Base-by-base conservation (phyloP, 1,140 invertebrate species). In the Lamellibrachia luymesi region DNA sequence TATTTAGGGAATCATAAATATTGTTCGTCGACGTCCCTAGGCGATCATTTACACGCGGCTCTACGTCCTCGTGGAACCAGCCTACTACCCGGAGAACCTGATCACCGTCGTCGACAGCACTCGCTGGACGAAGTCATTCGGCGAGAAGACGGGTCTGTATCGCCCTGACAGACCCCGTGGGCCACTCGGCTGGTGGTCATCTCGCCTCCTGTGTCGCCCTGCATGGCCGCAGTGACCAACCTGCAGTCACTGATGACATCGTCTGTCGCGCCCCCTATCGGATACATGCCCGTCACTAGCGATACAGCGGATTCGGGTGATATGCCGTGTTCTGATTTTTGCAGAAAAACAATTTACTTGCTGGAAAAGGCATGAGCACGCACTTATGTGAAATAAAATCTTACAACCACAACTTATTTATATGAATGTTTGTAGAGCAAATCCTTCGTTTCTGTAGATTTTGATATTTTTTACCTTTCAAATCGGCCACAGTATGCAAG, bases 121-220 rank as follows among this genome's bases (percentile, higher is more conserved):
- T 2, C 51, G 51, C 17, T 94, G 93, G 93, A 91, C 92, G 49
- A 94, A 91, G 90, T 22, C 90, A 13, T 94, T 93, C 51, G 51
- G 93, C 17, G 4, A 91, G 49, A 49, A 93, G 50, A 93, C 91
- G 2, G 38, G 27, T 49, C 56, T 49, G 6, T 93, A 91, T 92
- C 91, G 94, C 50, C 27, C 52, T 17, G 92, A 93, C 22, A 51
- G 80, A 13, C n/a, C 64, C 94, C 7, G 93, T 94, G 92, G 94
- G 94, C 22, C 94, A 94, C 80, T 94, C 94, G 6, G 94, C 94
- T 22, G 94, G 94, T 6, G 94, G 94, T 38, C 94, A 94, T 80
- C 92, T 94, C 49, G 94, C 90, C 4, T 90, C 94, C 6, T 90
- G 92, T n/a, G 90, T 91, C 27, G 92, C 92, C 49, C 22, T 91